These are phyloP conservation scores for Eupithecia inturbata DNA, from an alignment of 2,888 invertebrate genomes.

Conservation along the genomic window DNA sequence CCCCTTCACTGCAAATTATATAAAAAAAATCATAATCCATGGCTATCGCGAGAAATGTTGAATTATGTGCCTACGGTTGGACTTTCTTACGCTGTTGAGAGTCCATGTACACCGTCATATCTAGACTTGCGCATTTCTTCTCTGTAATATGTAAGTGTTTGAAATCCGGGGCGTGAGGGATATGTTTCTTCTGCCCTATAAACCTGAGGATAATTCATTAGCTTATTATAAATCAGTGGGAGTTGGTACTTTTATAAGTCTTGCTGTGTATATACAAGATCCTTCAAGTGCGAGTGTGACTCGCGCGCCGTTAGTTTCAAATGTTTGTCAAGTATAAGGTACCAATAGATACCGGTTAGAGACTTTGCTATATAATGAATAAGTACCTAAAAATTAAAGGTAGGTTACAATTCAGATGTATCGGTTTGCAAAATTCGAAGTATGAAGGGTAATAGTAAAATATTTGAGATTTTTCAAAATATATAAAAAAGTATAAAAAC, in stretches of 20 bases:
- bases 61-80: neutral
- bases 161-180: slow-evolving; percentile 72
- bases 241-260: neutral
- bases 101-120: slow-evolving; percentile 68
- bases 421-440: too few species aligned
- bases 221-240: neutral
- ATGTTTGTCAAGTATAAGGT: too few species aligned
- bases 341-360: too few species aligned
- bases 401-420: too few species aligned
- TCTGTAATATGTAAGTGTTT: slow-evolving; percentile 69
- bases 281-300: too few species aligned
- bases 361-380: too few species aligned
- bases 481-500: too few species aligned
- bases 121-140: slow-evolving; percentile 60
- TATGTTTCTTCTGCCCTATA: slow-evolving; percentile 73
- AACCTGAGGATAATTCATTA: slow-evolving; percentile 53
- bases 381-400: too few species aligned
- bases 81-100: slow-evolving; percentile 69
- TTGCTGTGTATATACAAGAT: too few species aligned
- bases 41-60: neutral
- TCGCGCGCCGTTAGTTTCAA: too few species aligned
- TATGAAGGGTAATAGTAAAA: too few species aligned
- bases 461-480: too few species aligned
- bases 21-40: neutral
- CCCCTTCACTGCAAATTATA: slow-evolving; percentile 78